Base-by-base conservation (phyloP, 2,888 invertebrate genomes). In the Eurytoma californica region DNA sequence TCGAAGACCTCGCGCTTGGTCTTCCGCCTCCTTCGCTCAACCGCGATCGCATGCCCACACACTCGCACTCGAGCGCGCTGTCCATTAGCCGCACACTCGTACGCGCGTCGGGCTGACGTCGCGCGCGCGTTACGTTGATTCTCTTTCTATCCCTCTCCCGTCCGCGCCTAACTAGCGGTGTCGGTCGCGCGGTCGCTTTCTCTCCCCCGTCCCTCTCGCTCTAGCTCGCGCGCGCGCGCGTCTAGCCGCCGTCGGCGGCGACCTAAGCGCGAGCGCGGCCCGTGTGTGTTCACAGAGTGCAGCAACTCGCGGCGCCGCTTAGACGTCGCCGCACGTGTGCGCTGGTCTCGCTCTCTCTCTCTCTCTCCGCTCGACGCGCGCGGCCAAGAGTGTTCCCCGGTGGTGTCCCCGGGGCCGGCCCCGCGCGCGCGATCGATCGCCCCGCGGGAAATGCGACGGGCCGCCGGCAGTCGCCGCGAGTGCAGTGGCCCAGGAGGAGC, bases 1-100 rank as follows among this genome's bases (percentile, higher is more conserved):
- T 70, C 70, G 70, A 70, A 70, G 60, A 70, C 70, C 70, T 70
- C 70, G 47, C 47, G 49, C 39, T 55, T 9, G 57, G n/a, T 51
- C 67, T 51, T 47, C 16, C 67, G 14, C 47, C 66, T 66, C 47
- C 47, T 18, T 49, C 39, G 39, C 39, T 39, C 39, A 39, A 39
- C 39, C 39, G 39, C 39, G 39, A 39, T 63, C 63, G 4, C 30
- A 39, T 39, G 30, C 63, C 2, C 63, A 39, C 39, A 39, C 39
- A 7, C 63, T 63, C 63, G 60, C 61, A 20, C 20, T 18, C 18
- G 3, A 3, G 20, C 5, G 20, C 67, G 2, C 9, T 18, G 63
- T 53, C 53, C 53, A 39, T 39, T 39, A 39, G 7, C 39, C 39
- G 7, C 13, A n/a, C 53, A n/a, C 53, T 14, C 3, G 12, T 14